A percentile compares a stretch with the other conserved stretches of the same genome.
Conservation (phyloP, 2,113 vertebrate species). For the Syngnathus scovelli region DNA sequence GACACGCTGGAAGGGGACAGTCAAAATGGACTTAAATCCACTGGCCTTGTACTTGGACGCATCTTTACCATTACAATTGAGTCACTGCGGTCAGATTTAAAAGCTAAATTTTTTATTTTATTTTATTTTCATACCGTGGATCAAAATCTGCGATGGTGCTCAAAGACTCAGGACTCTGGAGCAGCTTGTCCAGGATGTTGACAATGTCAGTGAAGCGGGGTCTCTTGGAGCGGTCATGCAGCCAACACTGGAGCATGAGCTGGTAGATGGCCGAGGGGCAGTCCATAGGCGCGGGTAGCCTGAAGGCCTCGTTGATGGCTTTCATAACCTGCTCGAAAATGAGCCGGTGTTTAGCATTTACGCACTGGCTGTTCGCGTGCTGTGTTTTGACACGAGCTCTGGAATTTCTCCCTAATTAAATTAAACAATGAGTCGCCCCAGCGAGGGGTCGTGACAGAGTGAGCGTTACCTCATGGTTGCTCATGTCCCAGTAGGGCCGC, state of each 20-base stretch:
- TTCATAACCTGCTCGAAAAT: slow-evolving; percentile 87
- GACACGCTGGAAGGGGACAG: slow-evolving; percentile 73
- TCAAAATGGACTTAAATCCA: background rate
- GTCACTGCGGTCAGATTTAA: background rate
- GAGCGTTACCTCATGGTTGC: slow-evolving; percentile 78
- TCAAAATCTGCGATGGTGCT: slow-evolving; percentile 88
- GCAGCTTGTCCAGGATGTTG: slow-evolving; percentile 91
- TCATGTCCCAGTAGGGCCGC: slow-evolving; percentile 96
- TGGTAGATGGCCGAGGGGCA: slow-evolving; percentile 92
- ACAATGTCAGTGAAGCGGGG: slow-evolving; percentile 87
- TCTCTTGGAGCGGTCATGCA: slow-evolving; percentile 82
- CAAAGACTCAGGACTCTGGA: slow-evolving; percentile 83
- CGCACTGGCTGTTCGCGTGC: background rate
- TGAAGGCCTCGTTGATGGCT: slow-evolving; percentile 91
- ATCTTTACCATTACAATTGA: background rate
- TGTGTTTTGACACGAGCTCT: slow-evolving; percentile 23
- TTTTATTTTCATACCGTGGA: slow-evolving; percentile 72
- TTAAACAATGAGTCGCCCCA: slow-evolving; percentile 34
- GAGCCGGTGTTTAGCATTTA: background rate
- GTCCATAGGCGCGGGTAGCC: slow-evolving; percentile 89
- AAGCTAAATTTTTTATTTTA: background rate
- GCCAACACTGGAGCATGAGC: slow-evolving; percentile 97
- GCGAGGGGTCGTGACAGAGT: slow-evolving; percentile 9
- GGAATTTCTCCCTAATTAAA: background rate
- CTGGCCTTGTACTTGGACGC: background rate